A percentile compares a stretch with the other conserved stretches of the same genome.
Conservation (phyloP, 2,888 invertebrate species). For the Leucophenga montana region DNA sequence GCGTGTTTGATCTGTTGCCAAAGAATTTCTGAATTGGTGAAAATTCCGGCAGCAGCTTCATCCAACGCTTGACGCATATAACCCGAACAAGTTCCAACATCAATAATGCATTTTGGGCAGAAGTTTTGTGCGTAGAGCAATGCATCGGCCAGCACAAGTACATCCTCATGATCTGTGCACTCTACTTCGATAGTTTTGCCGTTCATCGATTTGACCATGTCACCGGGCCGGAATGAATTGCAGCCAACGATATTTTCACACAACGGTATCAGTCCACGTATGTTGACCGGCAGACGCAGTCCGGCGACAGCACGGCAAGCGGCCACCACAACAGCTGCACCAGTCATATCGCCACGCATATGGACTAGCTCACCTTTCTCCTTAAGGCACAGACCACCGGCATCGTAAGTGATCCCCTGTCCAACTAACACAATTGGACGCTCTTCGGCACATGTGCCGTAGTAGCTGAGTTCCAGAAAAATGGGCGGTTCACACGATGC, state of each 20-base stretch:
- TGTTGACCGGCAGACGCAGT: slow-evolving; percentile 80
- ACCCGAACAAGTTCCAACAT: slow-evolving; percentile 86
- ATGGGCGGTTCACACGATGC: slow-evolving; percentile 85
- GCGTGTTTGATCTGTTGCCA: slow-evolving; percentile 80
- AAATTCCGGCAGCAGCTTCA: slow-evolving; percentile 82
- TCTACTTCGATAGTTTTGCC: slow-evolving; percentile 81
- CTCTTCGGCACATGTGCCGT: slow-evolving; percentile 76
- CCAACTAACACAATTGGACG: slow-evolving; percentile 84
- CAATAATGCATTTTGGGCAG: slow-evolving; percentile 81
- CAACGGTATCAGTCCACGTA: slow-evolving; percentile 82
- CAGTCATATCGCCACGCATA: slow-evolving; percentile 90
- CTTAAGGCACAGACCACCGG: slow-evolving; percentile 85
- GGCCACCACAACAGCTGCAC: slow-evolving; percentile 85
- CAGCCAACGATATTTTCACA: slow-evolving; percentile 88
- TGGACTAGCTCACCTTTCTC: slow-evolving; percentile 48
- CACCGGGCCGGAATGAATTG: slow-evolving; percentile 85
- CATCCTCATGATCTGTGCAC: slow-evolving; percentile 85
- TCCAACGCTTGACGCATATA: slow-evolving; percentile 79
- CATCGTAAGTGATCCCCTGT: slow-evolving; percentile 80
- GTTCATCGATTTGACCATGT: slow-evolving; percentile 83
- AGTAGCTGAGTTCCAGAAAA: slow-evolving; percentile 84
- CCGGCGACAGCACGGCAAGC: slow-evolving; percentile 81
- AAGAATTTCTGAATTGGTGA: slow-evolving; percentile 80
- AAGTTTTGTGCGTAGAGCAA: slow-evolving; percentile 80
- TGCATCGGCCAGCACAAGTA: slow-evolving; percentile 85